A percentile compares a stretch with the other conserved stretches of the same genome.
Conservation (phyloP, 2,888 invertebrate genomes). For the Caenorhabditis parvicauda region DNA sequence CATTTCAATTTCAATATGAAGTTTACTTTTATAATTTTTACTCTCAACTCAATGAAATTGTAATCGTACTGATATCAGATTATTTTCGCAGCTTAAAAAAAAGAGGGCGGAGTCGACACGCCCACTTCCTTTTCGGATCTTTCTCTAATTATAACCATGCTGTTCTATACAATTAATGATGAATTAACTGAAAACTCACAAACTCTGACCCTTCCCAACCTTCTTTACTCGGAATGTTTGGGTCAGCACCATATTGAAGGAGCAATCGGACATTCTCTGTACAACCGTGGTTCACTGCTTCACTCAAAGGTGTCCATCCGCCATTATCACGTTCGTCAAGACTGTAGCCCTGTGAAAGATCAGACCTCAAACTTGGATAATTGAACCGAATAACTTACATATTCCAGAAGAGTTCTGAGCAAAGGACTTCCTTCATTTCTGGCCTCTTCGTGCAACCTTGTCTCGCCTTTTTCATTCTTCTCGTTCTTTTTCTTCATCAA, state of each 20-base stretch:
- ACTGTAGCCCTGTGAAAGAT: constrained; percentile 30
- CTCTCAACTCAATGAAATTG: too few relatives aligned
- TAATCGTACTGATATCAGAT: too few relatives aligned
- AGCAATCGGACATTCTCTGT: constrained; percentile 26
- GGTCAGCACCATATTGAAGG: constrained; percentile 29
- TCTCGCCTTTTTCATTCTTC: constrained; percentile 42
- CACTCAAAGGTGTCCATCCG: constrained; percentile 49
- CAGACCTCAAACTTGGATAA: background rate
- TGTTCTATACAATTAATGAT: too few relatives aligned
- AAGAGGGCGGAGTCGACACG: too few relatives aligned
- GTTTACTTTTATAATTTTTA: too few relatives aligned
- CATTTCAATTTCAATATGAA: too few relatives aligned
- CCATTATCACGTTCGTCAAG: constrained; percentile 41
- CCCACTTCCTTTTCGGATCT: too few relatives aligned
- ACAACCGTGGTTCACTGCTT: constrained; percentile 33
- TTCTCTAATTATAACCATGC: too few relatives aligned
- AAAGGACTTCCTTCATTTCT: constrained; percentile 11
- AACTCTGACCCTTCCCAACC: constrained; percentile 1
- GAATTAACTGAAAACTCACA: too few relatives aligned
- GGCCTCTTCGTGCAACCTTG: constrained; percentile 37
- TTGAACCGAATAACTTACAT: background rate
- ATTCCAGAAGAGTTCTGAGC: background rate
- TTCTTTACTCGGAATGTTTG: constrained; percentile 16
- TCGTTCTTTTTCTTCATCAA: constrained; percentile 13
- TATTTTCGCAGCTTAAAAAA: too few relatives aligned